These are phyloP conservation scores for Hemichromis elongatus DNA, from an alignment of 2,113 vertebrate genomes.

Conservation along the genomic window DNA sequence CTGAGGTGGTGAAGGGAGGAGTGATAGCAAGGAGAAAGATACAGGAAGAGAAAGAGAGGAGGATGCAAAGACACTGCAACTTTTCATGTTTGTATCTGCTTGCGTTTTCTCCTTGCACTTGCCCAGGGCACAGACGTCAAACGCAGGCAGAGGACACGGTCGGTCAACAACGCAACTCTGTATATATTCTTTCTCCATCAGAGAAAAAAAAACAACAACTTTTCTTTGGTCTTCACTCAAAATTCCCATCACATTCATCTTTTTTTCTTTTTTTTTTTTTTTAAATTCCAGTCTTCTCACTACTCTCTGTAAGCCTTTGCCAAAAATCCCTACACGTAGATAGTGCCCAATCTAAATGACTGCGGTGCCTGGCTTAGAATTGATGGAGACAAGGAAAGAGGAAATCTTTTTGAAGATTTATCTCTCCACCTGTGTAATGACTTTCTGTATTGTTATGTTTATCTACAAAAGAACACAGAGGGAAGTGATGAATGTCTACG, in stretches of 20 bases:
- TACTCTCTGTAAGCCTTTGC: neutral
- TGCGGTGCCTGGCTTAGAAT: neutral
- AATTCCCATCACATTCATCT: neutral
- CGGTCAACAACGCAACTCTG: neutral
- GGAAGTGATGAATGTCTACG: constrained; percentile 25
- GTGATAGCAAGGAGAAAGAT: neutral
- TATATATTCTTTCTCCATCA: neutral
- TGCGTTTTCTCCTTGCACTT: neutral
- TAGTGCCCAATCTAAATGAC: neutral
- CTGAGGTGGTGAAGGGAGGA: neutral
- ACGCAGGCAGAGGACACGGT: neutral
- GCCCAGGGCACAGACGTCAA: neutral
- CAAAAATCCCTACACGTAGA: neutral
- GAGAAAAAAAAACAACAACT: neutral
- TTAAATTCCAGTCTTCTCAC: neutral
- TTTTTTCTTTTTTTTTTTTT: neutral
- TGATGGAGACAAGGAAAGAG: neutral
- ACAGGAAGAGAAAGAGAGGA: constrained; percentile 1
- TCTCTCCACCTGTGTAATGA: constrained; percentile 34
- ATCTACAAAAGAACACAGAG: constrained; percentile 28
- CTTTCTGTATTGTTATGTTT: constrained; percentile 23
- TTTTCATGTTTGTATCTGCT: constrained; percentile 8
- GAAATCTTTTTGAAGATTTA: constrained; percentile 11
- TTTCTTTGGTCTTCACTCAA: neutral
- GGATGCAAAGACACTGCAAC: constrained; percentile 11